These are phyloP conservation scores for Myotis vivesi DNA, from an alignment of 2,797 vertebrate species.

Conservation along the genomic window DNA sequence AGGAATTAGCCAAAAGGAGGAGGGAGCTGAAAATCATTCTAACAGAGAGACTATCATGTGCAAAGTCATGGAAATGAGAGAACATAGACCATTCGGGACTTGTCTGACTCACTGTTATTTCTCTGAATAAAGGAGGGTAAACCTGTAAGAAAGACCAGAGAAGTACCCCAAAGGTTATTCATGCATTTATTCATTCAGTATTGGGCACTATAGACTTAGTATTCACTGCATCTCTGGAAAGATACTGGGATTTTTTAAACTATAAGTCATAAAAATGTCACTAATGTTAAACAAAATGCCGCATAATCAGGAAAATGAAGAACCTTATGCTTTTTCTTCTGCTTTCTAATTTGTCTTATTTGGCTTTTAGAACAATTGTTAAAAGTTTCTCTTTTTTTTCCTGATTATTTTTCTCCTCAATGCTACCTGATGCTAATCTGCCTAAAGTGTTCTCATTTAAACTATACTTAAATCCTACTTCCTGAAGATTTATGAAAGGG, in stretches of 20 bases:
- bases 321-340: conserved; percentile 24
- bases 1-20: conserved; percentile 29
- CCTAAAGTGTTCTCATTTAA: conserved; percentile 17
- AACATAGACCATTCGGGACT: neutral
- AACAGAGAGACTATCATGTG: neutral
- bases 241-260: conserved; percentile 6
- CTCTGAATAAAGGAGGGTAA: conserved; percentile 23
- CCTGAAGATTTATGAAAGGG: conserved; percentile 53
- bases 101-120: neutral
- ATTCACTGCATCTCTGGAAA: conserved; percentile 5
- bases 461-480: conserved; percentile 35
- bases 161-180: neutral
- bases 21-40: neutral
- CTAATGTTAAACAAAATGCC: conserved; percentile 31
- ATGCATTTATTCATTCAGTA: neutral
- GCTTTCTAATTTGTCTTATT: conserved; percentile 25
- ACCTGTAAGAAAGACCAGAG: neutral
- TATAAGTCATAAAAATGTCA: neutral
- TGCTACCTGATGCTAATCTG: conserved; percentile 43
- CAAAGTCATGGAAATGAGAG: conserved; percentile 18
- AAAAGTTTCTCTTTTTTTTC: neutral
- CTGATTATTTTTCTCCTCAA: conserved; percentile 4
- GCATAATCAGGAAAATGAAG: conserved; percentile 2
- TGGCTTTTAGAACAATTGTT: conserved; percentile 50
- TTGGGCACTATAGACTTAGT: neutral